Evolutionary conservation across 1,140 invertebrate species (phyloP).

Genomic region (Trypoxylus dichotomus): DNA sequence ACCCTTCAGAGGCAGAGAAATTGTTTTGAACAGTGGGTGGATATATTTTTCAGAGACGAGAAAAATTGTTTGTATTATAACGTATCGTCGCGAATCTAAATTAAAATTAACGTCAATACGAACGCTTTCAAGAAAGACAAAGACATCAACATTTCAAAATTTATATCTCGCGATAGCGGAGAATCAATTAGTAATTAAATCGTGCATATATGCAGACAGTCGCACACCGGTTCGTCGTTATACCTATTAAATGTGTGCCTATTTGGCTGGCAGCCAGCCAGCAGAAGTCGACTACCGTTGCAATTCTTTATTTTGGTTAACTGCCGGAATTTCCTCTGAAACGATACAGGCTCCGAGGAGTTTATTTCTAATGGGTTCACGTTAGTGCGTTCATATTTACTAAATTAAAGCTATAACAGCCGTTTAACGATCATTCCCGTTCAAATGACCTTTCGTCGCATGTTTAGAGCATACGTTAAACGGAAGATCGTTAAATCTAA

Average conservation of each 20-base stretch:
- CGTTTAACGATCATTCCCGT: not conserved
- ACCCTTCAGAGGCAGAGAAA: not conserved
- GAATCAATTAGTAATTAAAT: not conserved
- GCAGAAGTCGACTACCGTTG: not conserved
- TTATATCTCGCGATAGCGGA: not conserved
- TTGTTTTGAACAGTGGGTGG: not conserved
- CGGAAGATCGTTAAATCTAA: not conserved
- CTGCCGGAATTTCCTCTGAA: slow-evolving; percentile 24
- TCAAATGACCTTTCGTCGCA: not conserved
- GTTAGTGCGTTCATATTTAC: slow-evolving; percentile 12
- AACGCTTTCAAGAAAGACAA: not conserved
- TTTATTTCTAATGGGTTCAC: slow-evolving; percentile 20
- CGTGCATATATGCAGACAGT: not conserved
- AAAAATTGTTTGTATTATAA: not conserved
- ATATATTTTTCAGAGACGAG: not conserved
- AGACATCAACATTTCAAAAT: not conserved
- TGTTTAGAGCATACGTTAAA: not conserved
- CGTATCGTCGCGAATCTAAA: not conserved
- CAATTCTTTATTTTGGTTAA: slow-evolving; percentile 25
- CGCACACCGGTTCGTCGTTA: not conserved
- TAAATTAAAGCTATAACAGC: slow-evolving; percentile 14
- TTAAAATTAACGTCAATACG: not conserved
- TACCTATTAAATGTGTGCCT: slow-evolving; percentile 9
- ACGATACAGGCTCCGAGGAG: not conserved
- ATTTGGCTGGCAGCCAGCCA: slow-evolving; percentile 3